Evolutionary conservation across 2,797 vertebrate species (phyloP), one percentile per base, ranked within the genome.

Genomic region (Peromyscus attwateri): DNA sequence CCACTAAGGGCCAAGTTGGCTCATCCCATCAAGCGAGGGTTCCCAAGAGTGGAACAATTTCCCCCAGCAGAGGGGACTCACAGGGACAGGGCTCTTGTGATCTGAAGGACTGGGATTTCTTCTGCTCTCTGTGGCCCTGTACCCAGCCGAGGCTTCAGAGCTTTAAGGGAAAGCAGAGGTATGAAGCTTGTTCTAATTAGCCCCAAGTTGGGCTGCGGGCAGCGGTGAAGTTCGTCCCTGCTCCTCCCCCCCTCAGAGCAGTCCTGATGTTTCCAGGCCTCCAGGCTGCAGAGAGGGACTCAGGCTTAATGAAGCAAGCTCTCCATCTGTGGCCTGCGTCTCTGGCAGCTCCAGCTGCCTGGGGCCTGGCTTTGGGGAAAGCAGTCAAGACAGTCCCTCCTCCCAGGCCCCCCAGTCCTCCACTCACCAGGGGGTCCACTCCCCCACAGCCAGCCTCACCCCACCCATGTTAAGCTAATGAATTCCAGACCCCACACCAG

Each of bases 321-420:
- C 77, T 37, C 98, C 98, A 98, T 99, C 98, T 98, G 98, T 97
- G 98, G 98, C 98, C 98, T 98, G 95, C 96, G 94, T 95, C 97
- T 70, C 96, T 98, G 98, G 98, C 98, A 98, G 98, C 97, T 97
- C 95, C 97, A 98, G 97, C 97, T 98, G 97, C 97, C 97, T 95
- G 98, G 94, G 95, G 96, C 94, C 92, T 97, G 96, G 97, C 98
- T 96, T 37, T 97, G 97, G 98, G 98, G 97, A 95, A 98, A 98
- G 97, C 97, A 97, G 93, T 97, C 96, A 98, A 97, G 91, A 92
- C 95, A 87, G 73, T 81, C 93, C 95, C 95, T 96, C 92, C 57
- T 96, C 92, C 91, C 81, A 2, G 34, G 43, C 87, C 89, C 82
- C 96, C 57, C 80, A 87, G 31, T 66, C 88, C 57, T 66, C 11